These are phyloP conservation scores for Marcusenius ussheri DNA, from an alignment of 2,113 vertebrate genomes.

Conservation along the genomic window DNA sequence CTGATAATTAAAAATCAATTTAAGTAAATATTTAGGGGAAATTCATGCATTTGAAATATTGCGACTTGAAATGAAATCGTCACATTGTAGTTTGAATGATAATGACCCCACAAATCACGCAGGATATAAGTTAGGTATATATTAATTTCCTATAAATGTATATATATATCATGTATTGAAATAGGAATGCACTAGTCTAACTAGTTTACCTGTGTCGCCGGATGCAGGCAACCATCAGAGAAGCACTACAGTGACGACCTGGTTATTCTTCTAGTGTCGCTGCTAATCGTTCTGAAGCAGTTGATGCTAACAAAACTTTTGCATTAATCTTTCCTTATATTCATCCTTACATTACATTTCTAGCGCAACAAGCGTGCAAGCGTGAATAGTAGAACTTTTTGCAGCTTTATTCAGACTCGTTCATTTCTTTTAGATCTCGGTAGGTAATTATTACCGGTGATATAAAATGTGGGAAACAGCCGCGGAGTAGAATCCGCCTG, in stretches of 20 bases:
- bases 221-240: neutral
- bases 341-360: neutral
- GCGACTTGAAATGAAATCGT: neutral
- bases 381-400: neutral
- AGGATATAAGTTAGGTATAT: neutral
- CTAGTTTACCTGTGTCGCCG: neutral
- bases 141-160: neutral
- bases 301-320: neutral
- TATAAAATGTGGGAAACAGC: conserved; percentile 1
- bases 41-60: neutral
- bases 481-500: neutral
- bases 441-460: neutral
- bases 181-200: neutral
- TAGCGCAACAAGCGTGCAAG: neutral
- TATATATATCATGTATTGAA: neutral
- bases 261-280: neutral
- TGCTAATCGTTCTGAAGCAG: neutral
- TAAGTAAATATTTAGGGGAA: neutral
- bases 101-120: neutral
- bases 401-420: neutral
- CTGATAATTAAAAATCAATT: neutral
- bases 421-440: neutral
- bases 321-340: conserved; percentile 2
- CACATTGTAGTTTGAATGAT: neutral
- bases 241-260: neutral